Base-by-base conservation (phyloP, 2,797 vertebrate genomes). In the Phataginus tetradactyla region DNA sequence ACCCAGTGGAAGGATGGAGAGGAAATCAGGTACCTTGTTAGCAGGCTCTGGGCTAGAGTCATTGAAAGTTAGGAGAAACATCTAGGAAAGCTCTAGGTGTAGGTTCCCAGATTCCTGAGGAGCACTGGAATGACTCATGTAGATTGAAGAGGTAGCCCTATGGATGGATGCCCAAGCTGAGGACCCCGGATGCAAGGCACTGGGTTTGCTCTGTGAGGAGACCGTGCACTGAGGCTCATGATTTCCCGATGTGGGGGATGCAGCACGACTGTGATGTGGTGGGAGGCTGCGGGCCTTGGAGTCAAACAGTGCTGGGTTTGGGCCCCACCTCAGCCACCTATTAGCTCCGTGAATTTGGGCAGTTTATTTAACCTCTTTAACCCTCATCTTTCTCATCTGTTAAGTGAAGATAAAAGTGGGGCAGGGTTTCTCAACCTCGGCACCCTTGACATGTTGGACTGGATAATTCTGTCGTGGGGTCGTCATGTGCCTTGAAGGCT, bases 341-440 rank as follows among this genome's bases (percentile, higher is more conserved):
- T 51, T 77, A 3, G 25, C 39, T 86, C 1, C 87, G 15, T 79
- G 57, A 72, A 4, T 13, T 42, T 14, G 0, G 55, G 55, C 34
- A 69, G 27, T 59, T 68, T 63, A n/a, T 42, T 86, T 91, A 45
- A 81, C 14, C 2, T n/a, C 49, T n/a, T 69, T 78, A 49, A 93
- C 45, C 12, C 23, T 85, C 32, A 57, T 42, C 71, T 32, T 81
- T 37, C 23, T 92, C 4, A 53, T 80, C 3, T 59, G 13, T 66
- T 93, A 94, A 72, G n/a, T 69, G 63, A 81, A 88, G 51, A 39
- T 59, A 66, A 21, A 83, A 95, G 17, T 59, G 66, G 37, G 53
- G 37, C 5, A n/a, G 21, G 5, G 0, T 59, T 92, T 88, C 59
- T 90, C 72, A 95, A 11, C 27, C 53, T 96, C 8, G 0, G 10